phyloP scores from a whole-genome alignment of 2,797 vertebrate genomes.

The Ctenosaura bakeri region DNA sequence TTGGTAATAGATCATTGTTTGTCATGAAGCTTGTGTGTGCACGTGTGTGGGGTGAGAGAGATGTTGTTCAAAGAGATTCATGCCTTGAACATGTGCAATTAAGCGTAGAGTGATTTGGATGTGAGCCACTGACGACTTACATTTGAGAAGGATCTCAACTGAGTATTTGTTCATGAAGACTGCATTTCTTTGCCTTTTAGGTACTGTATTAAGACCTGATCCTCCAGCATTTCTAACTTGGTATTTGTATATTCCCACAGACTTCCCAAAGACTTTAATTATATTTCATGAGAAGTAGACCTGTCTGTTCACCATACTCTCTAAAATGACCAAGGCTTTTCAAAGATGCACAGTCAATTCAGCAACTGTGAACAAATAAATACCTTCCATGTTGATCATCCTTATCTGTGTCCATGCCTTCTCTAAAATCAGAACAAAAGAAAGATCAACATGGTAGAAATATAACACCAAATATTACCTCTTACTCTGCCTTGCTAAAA shows the following conservation, averaged over 20 bases:
- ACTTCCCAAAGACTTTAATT: conserved; percentile 3
- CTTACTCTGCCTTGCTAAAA: neutral
- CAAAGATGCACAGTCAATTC: conserved; percentile 18
- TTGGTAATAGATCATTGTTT: conserved; percentile 23
- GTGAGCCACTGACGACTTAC: neutral
- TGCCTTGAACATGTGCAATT: neutral
- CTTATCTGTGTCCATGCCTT: conserved; percentile 97
- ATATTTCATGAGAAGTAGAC: neutral
- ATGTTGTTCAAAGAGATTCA: neutral
- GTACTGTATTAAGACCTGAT: conserved; percentile 19
- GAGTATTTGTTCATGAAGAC: conserved; percentile 3
- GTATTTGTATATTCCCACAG: conserved; percentile 1
- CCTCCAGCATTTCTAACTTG: conserved; percentile 1
- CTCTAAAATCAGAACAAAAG: conserved; percentile 83
- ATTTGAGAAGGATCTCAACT: conserved; percentile 17
- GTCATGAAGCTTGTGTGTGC: neutral
- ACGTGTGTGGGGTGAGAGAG: neutral
- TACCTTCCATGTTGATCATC: conserved; percentile 95
- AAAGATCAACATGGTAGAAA: conserved; percentile 51
- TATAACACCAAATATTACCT: neutral
- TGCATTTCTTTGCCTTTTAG: neutral
- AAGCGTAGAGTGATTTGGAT: neutral
- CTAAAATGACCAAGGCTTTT: conserved; percentile 9
- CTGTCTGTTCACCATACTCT: neutral
- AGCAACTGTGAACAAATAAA: conserved; percentile 61